These are phyloP conservation scores for Anthrax anthrax DNA, from an alignment of 2,888 invertebrate species.

Conservation along the genomic window DNA sequence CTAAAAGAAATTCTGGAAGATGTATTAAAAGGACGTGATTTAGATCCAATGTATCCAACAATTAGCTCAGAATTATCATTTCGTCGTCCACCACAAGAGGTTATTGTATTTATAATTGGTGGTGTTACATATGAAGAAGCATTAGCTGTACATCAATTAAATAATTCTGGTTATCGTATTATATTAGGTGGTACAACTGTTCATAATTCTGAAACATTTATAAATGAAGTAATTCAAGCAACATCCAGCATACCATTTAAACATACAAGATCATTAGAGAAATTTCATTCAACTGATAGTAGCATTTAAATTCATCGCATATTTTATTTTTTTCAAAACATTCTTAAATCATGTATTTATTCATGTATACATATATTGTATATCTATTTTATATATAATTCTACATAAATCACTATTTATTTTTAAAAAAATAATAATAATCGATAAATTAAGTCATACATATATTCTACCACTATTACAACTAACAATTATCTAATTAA, in stretches of 20 bases:
- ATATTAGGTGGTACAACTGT: constrained; percentile 84
- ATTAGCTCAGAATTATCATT: constrained; percentile 48
- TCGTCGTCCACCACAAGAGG: constrained; percentile 65
- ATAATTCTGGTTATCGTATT: constrained; percentile 55
- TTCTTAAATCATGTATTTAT: too few relatives aligned
- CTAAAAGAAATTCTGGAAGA: constrained; percentile 82
- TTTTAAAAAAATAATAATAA: too few relatives aligned
- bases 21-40: constrained; percentile 76
- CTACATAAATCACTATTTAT: too few relatives aligned
- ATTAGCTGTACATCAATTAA: constrained; percentile 66
- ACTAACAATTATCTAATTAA: too few relatives aligned
- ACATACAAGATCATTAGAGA: constrained; percentile 38
- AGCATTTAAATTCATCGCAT: constrained; percentile 4
- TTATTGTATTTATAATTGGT: constrained; percentile 93
- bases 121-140: constrained; percentile 96
- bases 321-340: too few relatives aligned
- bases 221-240: constrained; percentile 57
- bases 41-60: constrained; percentile 73
- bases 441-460: too few relatives aligned
- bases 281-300: constrained; percentile 12
- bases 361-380: too few relatives aligned
- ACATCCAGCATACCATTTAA: constrained; percentile 50
- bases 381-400: too few relatives aligned
- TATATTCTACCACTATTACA: too few relatives aligned
- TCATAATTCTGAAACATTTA: constrained; percentile 73